Conservation (phyloP, 2,113 vertebrate genomes). For the Thermophis baileyi region DNA sequence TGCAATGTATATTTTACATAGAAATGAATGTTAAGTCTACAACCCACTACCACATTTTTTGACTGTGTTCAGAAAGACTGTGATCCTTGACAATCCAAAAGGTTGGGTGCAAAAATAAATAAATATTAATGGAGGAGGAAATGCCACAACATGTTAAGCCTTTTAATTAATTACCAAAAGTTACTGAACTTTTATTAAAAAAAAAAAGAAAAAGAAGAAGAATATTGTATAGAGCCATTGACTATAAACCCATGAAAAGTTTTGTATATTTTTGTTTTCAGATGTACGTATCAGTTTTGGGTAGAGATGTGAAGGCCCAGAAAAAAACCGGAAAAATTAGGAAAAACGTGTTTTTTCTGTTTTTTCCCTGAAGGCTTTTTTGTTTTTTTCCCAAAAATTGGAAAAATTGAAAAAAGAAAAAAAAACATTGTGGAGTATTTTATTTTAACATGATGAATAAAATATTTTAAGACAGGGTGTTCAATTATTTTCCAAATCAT, state of each 20-base stretch:
- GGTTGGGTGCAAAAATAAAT: conserved; percentile 42
- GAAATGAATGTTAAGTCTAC: conserved; percentile 54
- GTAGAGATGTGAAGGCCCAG: no score
- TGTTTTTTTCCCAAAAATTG: no score
- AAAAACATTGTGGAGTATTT: no score
- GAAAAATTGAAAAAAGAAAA: no score
- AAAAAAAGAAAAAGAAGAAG: not conserved
- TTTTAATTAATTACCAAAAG: not conserved
- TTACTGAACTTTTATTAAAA: not conserved
- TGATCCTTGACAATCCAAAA: conserved; percentile 32
- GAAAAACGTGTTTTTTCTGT: no score
- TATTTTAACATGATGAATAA: no score
- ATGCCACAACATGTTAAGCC: not conserved
- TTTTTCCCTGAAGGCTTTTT: no score
- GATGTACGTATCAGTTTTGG: not conserved
- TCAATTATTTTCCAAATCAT: no score
- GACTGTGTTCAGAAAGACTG: conserved; percentile 39
- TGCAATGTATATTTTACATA: conserved; percentile 47
- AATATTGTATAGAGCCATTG: not conserved
- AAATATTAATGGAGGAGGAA: not conserved
- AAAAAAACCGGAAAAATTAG: no score
- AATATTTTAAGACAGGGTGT: no score
- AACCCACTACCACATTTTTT: conserved; percentile 47
- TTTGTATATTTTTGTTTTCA: not conserved
- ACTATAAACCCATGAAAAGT: not conserved